Percentiles rank a stretch among this genome's conserved stretches.
phyloP scores from a whole-genome alignment of 2,888 invertebrate species.

The Merodon equestris region DNA sequence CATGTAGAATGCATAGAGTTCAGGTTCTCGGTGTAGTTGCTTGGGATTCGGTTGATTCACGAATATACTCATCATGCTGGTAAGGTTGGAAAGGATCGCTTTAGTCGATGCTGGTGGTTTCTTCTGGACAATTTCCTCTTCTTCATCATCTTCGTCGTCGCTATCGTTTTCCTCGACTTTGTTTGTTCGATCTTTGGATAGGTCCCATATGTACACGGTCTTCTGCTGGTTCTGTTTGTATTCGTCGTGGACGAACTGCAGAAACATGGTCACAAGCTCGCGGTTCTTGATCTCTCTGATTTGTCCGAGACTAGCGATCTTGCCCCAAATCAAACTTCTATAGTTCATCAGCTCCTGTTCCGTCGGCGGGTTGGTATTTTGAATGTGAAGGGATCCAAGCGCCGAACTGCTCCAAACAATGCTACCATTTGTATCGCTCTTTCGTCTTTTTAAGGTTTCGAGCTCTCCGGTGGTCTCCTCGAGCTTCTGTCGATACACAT shows the following conservation, averaged over 20 bases:
- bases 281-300: constrained; percentile 90
- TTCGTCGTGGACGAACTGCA: constrained; percentile 85
- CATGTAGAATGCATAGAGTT: constrained; percentile 87
- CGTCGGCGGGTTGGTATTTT: constrained; percentile 7
- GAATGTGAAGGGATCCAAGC: constrained; percentile 64
- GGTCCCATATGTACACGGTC: constrained; percentile 81
- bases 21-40: constrained; percentile 87
- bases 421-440: constrained; percentile 72
- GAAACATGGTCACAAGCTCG: constrained; percentile 88
- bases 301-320: constrained; percentile 86
- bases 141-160: constrained; percentile 77
- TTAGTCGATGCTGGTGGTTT: constrained; percentile 71
- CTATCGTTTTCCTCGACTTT: constrained; percentile 75
- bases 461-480: constrained; percentile 81
- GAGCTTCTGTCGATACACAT: constrained; percentile 83
- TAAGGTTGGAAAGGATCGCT: constrained; percentile 78
- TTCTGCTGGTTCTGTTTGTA: constrained; percentile 82
- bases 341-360: constrained; percentile 81
- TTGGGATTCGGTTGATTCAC: constrained; percentile 89
- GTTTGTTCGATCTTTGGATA: constrained; percentile 75
- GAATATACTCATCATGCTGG: constrained; percentile 87
- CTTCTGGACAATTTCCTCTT: constrained; percentile 70
- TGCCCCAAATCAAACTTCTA: constrained; percentile 89
- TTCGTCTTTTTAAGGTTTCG: no score
- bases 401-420: constrained; percentile 60